phyloP scores from a whole-genome alignment of 2,797 vertebrate species.

The Pantherophis vulpinus region DNA sequence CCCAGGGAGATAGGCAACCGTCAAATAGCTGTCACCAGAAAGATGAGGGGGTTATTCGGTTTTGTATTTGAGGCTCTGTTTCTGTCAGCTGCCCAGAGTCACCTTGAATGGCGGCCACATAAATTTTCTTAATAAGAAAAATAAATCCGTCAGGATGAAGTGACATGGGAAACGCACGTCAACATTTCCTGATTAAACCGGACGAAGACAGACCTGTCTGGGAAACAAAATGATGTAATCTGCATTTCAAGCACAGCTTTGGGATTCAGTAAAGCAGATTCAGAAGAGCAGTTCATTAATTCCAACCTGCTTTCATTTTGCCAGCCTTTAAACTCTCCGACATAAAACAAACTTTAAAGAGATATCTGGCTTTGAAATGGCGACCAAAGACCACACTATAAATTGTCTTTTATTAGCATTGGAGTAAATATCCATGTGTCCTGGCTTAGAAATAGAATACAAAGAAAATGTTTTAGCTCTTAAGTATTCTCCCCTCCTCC shows the following conservation, averaged over 20 bases:
- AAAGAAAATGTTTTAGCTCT: conserved; percentile 54
- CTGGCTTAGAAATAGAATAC: conserved; percentile 63
- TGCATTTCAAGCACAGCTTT: conserved; percentile 49
- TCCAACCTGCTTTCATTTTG: conserved; percentile 51
- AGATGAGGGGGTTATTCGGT: not conserved
- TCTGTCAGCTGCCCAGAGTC: not conserved
- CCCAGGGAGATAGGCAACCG: not conserved
- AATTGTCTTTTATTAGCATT: conserved; percentile 72
- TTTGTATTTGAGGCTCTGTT: not conserved
- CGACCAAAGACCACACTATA: conserved; percentile 67
- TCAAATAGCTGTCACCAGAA: not conserved
- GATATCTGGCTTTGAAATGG: conserved; percentile 63
- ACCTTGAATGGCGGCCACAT: not conserved
- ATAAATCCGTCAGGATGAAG: not conserved
- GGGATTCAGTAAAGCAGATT: conserved; percentile 36
- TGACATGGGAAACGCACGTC: not conserved
- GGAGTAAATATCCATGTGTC: conserved; percentile 66
- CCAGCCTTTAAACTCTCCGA: conserved; percentile 56
- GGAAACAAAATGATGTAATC: conserved; percentile 35
- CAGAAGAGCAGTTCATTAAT: conserved; percentile 44
- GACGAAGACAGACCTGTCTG: conserved; percentile 15
- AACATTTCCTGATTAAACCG: conserved; percentile 1
- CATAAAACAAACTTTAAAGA: conserved; percentile 57
- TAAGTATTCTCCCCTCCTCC: not conserved
- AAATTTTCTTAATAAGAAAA: not conserved